A percentile compares a stretch with the other conserved stretches of the same genome.
phyloP scores from a whole-genome alignment of 2,888 invertebrate genomes.

The Calliphora vomitoria region DNA sequence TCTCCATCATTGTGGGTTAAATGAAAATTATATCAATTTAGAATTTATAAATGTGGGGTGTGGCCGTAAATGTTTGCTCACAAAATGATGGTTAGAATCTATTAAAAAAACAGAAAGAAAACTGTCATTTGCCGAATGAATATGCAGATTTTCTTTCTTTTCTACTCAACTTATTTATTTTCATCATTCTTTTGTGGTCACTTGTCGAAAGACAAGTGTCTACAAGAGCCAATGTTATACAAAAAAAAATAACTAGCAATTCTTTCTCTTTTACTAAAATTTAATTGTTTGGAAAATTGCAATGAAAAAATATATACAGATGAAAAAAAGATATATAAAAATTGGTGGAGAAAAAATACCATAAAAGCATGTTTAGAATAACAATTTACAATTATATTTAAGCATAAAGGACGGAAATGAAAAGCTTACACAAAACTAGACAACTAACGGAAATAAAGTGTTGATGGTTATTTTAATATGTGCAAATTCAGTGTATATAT shows the following conservation, averaged over 20 bases:
- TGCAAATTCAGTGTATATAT: background rate
- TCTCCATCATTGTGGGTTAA: background rate
- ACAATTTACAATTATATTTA: slow-evolving; percentile 54
- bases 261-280: slow-evolving; percentile 21
- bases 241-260: background rate
- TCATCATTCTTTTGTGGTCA: slow-evolving; percentile 59
- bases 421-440: background rate
- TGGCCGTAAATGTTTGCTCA: background rate
- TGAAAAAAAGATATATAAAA: too few species aligned
- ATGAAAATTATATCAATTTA: slow-evolving; percentile 15
- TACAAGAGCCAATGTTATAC: slow-evolving; percentile 8
- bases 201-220: slow-evolving; percentile 38
- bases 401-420: slow-evolving; percentile 5
- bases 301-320: slow-evolving; percentile 27
- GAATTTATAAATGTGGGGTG: slow-evolving; percentile 1
- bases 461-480: slow-evolving; percentile 3
- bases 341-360: slow-evolving; percentile 13
- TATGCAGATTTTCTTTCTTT: slow-evolving; percentile 47
- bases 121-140: slow-evolving; percentile 63
- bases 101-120: slow-evolving; percentile 30
- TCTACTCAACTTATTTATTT: slow-evolving; percentile 26
- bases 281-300: slow-evolving; percentile 70
- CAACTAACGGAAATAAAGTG: slow-evolving; percentile 44
- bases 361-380: slow-evolving; percentile 50
- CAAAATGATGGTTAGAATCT: slow-evolving; percentile 32